These are phyloP conservation scores for Galerucella calmariensis DNA, from an alignment of 2,888 invertebrate genomes.

Conservation along the genomic window DNA sequence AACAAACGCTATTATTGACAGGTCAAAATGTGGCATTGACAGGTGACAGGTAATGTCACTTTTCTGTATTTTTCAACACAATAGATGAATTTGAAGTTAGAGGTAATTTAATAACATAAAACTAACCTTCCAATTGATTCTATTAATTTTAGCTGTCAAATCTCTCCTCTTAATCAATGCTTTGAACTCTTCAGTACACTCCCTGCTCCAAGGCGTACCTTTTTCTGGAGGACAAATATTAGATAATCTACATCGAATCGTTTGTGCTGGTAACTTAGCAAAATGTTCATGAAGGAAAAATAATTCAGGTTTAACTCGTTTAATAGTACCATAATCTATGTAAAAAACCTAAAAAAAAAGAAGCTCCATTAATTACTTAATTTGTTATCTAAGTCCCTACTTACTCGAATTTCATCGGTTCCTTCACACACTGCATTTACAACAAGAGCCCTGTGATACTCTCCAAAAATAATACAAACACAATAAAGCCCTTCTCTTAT, in stretches of 20 bases:
- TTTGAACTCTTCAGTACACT: constrained; percentile 64
- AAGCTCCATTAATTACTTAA: neutral
- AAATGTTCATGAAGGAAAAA: constrained; percentile 64
- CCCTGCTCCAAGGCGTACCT: constrained; percentile 66
- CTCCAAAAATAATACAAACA: constrained; percentile 63
- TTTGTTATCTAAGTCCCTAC: constrained; percentile 1
- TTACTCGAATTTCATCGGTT: neutral
- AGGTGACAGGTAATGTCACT: too few relatives aligned
- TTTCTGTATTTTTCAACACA: too few relatives aligned
- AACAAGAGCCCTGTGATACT: constrained; percentile 67
- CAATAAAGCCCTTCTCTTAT: constrained; percentile 66
- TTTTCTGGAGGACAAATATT: constrained; percentile 64
- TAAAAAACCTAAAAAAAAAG: constrained; percentile 66
- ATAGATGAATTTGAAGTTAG: too few relatives aligned
- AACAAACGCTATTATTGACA: neutral
- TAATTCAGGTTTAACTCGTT: constrained; percentile 58
- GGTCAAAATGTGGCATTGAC: too few relatives aligned
- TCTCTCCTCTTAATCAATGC: constrained; percentile 59
- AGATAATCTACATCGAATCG: constrained; percentile 67
- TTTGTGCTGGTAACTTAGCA: constrained; percentile 67
- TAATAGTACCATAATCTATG: constrained; percentile 71
- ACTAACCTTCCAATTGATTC: constrained; percentile 54
- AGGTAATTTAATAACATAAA: constrained; percentile 16
- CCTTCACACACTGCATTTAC: neutral
- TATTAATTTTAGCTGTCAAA: constrained; percentile 63